A percentile compares a stretch with the other conserved stretches of the same genome.
phyloP scores from a whole-genome alignment of 2,888 invertebrate genomes.

The Acrobasis repandana region DNA sequence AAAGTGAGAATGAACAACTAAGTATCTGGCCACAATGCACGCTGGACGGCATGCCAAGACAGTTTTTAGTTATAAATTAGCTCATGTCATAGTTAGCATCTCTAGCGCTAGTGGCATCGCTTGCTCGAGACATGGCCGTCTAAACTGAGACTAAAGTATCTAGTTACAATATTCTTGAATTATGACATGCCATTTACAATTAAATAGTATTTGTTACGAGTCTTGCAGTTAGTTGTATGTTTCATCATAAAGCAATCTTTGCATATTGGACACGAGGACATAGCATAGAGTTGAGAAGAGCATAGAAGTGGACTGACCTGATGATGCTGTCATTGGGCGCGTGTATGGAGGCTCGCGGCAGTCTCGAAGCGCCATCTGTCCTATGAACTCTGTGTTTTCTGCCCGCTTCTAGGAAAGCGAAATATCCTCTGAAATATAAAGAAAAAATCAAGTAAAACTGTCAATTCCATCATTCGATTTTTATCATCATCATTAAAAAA shows the following conservation, averaged over 20 bases:
- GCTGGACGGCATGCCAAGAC: slow-evolving; percentile 17
- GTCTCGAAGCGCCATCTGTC: slow-evolving; percentile 80
- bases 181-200: slow-evolving; percentile 19
- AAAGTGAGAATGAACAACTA: slow-evolving; percentile 6
- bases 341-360: slow-evolving; percentile 84
- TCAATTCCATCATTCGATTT: too few species aligned
- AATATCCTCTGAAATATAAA: slow-evolving; percentile 86
- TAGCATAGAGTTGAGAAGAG: slow-evolving; percentile 30
- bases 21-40: slow-evolving; percentile 16
- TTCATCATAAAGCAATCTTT: slow-evolving; percentile 38
- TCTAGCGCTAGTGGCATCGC: slow-evolving; percentile 9
- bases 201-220: not conserved
- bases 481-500: too few species aligned
- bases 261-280: slow-evolving; percentile 44
- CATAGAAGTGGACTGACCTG: slow-evolving; percentile 61
- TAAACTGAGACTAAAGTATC: not conserved
- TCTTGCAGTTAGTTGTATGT: slow-evolving; percentile 43
- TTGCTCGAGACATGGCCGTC: not conserved
- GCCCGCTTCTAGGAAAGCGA: slow-evolving; percentile 94
- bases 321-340: slow-evolving; percentile 89
- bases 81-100: slow-evolving; percentile 11
- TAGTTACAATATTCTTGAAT: slow-evolving; percentile 2
- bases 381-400: slow-evolving; percentile 86
- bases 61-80: slow-evolving; percentile 3
- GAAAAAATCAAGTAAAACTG: not conserved